These are phyloP conservation scores for Leucoraja ocellata DNA, from an alignment of 2,797 vertebrate genomes.

Conservation along the genomic window DNA sequence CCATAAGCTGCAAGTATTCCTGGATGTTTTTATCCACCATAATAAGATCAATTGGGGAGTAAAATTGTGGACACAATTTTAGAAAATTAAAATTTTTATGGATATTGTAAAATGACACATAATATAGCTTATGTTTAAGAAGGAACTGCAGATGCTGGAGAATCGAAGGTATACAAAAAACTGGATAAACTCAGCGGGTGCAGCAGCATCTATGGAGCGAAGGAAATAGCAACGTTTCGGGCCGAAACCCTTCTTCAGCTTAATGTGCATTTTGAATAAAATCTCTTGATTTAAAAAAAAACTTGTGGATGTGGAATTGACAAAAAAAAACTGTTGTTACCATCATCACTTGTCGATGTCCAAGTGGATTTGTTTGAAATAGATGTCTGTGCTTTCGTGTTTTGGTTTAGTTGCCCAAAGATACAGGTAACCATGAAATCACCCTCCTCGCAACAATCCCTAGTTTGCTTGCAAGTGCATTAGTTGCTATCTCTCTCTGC, in stretches of 20 bases:
- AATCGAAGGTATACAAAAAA: too few relatives aligned
- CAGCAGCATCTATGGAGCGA: too few relatives aligned
- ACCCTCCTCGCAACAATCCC: background rate
- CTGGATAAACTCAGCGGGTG: too few relatives aligned
- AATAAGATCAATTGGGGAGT: background rate
- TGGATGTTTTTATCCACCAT: background rate
- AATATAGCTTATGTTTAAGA: too few relatives aligned
- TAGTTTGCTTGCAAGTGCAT: conserved; percentile 23
- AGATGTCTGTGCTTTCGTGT: conserved; percentile 40
- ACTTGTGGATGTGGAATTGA: too few relatives aligned
- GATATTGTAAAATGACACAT: background rate
- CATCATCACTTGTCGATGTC: background rate
- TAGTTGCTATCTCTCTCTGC: conserved; percentile 17
- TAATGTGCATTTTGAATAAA: background rate
- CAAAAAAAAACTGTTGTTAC: background rate
- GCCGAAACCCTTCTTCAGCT: too few relatives aligned
- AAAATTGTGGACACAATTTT: background rate
- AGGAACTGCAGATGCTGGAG: too few relatives aligned
- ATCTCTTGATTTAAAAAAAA: background rate
- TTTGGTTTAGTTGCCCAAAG: conserved; percentile 35
- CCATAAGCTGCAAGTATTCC: background rate
- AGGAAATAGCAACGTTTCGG: too few relatives aligned
- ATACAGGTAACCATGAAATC: conserved; percentile 26
- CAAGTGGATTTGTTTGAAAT: conserved; percentile 38
- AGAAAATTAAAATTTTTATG: background rate